Conservation (phyloP, 2,113 vertebrate species). For the Cranoglanis bouderius region DNA sequence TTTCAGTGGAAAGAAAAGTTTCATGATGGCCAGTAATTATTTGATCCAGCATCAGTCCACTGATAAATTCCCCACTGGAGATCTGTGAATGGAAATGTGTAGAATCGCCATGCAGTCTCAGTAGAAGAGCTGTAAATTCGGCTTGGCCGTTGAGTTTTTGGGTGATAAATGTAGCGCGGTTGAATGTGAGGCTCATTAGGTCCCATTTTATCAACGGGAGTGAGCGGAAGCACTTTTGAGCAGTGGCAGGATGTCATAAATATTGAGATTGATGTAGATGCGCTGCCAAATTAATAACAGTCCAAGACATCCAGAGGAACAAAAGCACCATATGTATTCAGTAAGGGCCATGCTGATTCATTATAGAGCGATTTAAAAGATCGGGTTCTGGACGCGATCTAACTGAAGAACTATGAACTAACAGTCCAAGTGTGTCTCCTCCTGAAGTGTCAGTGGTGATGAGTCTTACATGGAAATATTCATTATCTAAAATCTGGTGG, state of each 20-base stretch:
- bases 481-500: neutral
- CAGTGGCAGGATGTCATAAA: constrained; percentile 52
- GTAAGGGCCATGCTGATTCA: neutral
- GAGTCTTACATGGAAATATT: neutral
- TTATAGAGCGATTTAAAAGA: neutral
- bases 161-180: neutral
- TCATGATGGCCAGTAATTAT: neutral
- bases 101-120: neutral
- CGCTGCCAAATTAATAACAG: constrained; percentile 57
- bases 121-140: neutral
- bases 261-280: constrained; percentile 58
- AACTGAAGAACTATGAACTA: neutral
- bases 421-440: neutral
- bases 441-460: neutral
- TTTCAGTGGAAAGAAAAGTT: neutral
- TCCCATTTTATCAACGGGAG: constrained; percentile 3
- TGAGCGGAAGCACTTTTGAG: neutral
- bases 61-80: neutral
- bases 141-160: neutral
- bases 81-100: neutral
- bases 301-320: constrained; percentile 32
- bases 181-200: neutral
- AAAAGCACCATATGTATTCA: constrained; percentile 10
- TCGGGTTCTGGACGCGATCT: neutral
- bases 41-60: neutral